Conservation (phyloP, 2,888 invertebrate genomes). For the Malthinus seriepunctatus region DNA sequence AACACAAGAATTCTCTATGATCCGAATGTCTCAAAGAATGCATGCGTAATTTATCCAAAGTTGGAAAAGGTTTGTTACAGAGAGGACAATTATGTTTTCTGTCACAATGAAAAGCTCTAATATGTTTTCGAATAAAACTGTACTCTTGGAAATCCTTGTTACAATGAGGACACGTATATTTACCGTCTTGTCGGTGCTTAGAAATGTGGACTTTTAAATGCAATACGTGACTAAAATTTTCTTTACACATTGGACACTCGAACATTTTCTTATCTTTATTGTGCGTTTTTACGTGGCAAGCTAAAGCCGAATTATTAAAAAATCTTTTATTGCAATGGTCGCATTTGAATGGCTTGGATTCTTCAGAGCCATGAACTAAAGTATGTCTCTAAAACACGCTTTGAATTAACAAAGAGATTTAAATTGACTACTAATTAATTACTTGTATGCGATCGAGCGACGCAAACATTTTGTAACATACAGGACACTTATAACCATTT, state of each 20-base stretch:
- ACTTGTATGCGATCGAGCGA: constrained; percentile 63
- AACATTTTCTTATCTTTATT: constrained; percentile 64
- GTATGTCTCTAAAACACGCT: constrained; percentile 60
- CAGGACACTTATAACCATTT: constrained; percentile 61
- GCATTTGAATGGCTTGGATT: constrained; percentile 71
- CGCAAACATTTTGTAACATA: constrained; percentile 69
- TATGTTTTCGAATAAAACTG: constrained; percentile 72
- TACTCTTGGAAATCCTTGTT: constrained; percentile 70
- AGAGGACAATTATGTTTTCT: constrained; percentile 68
- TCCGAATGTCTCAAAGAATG: constrained; percentile 71
- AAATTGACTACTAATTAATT: constrained; percentile 19
- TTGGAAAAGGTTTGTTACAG: constrained; percentile 71
- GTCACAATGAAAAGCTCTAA: constrained; percentile 70
- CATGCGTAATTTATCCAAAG: constrained; percentile 71
- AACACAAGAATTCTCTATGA: constrained; percentile 72
- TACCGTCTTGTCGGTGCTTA: constrained; percentile 65
- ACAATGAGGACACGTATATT: constrained; percentile 72
- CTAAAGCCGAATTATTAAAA: constrained; percentile 71
- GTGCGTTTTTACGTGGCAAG: constrained; percentile 74
- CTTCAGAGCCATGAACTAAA: constrained; percentile 68
- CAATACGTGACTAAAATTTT: constrained; percentile 67
- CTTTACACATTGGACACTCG: constrained; percentile 74
- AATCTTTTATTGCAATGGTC: constrained; percentile 67
- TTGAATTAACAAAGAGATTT: neutral
- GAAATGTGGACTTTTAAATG: constrained; percentile 69